Conservation (phyloP, 2,113 vertebrate genomes). For the Spea multiplicata region DNA sequence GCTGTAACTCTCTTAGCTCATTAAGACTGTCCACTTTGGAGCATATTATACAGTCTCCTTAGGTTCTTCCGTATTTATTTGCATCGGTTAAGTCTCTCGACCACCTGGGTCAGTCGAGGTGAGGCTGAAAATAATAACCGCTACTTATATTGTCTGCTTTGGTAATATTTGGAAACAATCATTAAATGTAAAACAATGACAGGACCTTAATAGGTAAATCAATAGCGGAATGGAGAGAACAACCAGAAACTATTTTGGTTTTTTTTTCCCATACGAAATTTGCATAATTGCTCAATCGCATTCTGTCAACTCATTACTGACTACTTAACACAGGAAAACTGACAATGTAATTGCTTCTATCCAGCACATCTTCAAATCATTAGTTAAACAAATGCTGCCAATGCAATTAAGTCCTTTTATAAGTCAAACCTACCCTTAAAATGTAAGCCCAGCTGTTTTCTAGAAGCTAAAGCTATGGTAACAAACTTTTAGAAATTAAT, state of each 20-base stretch:
- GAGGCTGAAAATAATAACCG: slow-evolving; percentile 1
- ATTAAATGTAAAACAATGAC: slow-evolving; percentile 22
- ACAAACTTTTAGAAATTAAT: no score
- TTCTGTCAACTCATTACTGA: slow-evolving; percentile 46
- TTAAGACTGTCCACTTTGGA: slow-evolving; percentile 11
- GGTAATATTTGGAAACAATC: slow-evolving; percentile 8
- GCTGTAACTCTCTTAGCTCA: slow-evolving; percentile 4
- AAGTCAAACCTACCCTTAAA: not conserved
- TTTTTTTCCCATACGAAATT: slow-evolving; percentile 25
- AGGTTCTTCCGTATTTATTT: slow-evolving; percentile 7
- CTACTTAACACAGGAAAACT: slow-evolving; percentile 41
- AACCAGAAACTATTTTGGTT: slow-evolving; percentile 36
- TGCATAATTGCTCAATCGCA: slow-evolving; percentile 45
- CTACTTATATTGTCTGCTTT: not conserved
- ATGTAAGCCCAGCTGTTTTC: no score
- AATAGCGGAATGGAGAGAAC: slow-evolving; percentile 17
- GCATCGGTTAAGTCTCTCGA: not conserved
- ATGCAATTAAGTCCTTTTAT: slow-evolving; percentile 20
- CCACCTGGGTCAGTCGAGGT: slow-evolving; percentile 28
- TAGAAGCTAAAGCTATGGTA: no score
- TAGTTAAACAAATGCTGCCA: slow-evolving; percentile 42
- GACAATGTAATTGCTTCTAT: slow-evolving; percentile 43
- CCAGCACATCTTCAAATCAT: slow-evolving; percentile 39
- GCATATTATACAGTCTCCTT: not conserved
- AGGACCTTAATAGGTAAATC: slow-evolving; percentile 25